Conservation (phyloP, 2,797 vertebrate species). For the Siniperca undulata region DNA sequence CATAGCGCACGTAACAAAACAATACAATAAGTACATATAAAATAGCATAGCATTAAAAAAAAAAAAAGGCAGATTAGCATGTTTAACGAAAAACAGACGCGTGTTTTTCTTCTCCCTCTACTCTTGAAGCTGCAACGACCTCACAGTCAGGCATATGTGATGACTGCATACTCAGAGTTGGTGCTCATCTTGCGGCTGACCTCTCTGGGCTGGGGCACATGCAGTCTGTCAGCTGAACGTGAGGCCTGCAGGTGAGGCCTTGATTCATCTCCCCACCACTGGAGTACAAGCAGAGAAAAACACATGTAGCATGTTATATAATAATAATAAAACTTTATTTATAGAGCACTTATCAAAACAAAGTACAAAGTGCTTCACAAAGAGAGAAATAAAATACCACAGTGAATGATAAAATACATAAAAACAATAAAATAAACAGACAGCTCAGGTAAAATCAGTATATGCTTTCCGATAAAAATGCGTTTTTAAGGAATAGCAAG, state of each 20-base stretch:
- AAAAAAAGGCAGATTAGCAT: background rate
- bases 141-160: conserved; percentile 80
- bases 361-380: no score
- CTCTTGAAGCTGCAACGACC: background rate
- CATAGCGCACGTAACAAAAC: background rate
- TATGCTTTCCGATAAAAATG: no score
- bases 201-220: conserved; percentile 81
- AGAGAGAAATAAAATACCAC: no score
- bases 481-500: background rate
- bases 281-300: conserved; percentile 36
- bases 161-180: conserved; percentile 87
- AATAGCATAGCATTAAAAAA: background rate
- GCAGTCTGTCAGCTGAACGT: conserved; percentile 85
- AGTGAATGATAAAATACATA: no score
- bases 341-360: no score
- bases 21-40: background rate
- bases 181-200: conserved; percentile 87
- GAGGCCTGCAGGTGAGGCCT: conserved; percentile 76
- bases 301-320: background rate
- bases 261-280: conserved; percentile 79
- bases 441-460: no score
- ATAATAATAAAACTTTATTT: no score
- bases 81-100: background rate
- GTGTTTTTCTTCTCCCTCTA: background rate
- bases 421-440: no score